Percentiles rank a stretch among this genome's conserved stretches.
phyloP scores from a whole-genome alignment of 2,113 vertebrate genomes.

The Brachypodius melanocephalos region DNA sequence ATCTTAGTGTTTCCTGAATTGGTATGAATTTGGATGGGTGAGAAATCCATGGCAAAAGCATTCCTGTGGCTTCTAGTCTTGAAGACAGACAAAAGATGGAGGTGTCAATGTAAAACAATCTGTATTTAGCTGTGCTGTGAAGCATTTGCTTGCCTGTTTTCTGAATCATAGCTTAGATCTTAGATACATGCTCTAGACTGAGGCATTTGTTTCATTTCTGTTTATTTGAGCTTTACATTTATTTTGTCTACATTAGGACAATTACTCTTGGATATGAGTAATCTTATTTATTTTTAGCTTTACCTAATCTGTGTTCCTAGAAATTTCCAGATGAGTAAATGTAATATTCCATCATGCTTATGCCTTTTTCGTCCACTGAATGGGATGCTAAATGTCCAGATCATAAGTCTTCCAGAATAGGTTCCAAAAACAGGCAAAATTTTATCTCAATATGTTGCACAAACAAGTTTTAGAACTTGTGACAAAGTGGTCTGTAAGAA shows the following conservation, averaged over 20 bases:
- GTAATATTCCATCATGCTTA: neutral
- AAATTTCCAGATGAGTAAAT: neutral
- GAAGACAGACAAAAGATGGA: neutral
- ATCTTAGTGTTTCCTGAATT: neutral
- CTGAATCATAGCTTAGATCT: neutral
- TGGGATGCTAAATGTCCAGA: neutral
- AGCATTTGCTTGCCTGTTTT: neutral
- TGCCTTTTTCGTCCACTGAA: accelerated
- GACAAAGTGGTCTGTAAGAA: neutral
- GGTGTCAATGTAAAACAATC: neutral
- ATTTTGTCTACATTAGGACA: neutral
- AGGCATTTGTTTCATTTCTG: neutral
- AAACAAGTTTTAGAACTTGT: neutral
- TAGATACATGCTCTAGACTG: neutral
- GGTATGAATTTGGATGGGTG: neutral
- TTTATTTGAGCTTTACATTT: neutral
- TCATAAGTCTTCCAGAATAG: neutral
- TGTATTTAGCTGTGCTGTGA: neutral
- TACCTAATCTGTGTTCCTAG: neutral
- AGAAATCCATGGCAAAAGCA: neutral
- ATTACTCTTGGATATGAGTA: neutral
- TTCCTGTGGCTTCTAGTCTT: neutral
- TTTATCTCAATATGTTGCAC: neutral
- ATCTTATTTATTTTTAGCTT: neutral
- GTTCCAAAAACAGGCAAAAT: neutral